Percentiles rank a stretch among this genome's conserved stretches.
Evolutionary conservation across 2,797 vertebrate genomes (phyloP).

Genomic region (Lacerta agilis): DNA sequence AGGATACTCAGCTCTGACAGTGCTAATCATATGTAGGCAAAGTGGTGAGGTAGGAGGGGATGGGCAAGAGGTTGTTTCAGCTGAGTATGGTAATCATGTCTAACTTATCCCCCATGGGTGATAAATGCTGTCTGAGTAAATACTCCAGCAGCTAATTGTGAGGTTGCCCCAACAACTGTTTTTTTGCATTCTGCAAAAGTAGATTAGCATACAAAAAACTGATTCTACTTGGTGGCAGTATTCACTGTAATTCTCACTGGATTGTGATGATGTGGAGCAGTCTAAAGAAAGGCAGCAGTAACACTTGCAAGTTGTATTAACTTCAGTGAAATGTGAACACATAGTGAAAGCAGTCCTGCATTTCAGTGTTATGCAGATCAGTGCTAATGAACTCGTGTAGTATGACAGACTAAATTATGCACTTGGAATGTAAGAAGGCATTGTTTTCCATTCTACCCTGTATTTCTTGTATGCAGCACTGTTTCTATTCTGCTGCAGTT

Average conservation of each 20-base stretch:
- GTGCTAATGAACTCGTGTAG: background rate
- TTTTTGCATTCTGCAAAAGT: background rate
- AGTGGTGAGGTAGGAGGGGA: too few relatives aligned
- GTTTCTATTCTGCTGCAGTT: too few relatives aligned
- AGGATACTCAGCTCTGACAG: background rate
- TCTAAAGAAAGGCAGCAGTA: background rate
- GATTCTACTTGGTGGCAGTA: background rate
- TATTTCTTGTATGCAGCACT: too few relatives aligned
- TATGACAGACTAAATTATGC: background rate
- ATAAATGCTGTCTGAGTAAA: background rate
- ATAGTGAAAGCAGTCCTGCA: background rate
- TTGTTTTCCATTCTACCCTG: too few relatives aligned
- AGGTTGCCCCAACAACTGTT: background rate
- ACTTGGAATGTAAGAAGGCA: too few relatives aligned
- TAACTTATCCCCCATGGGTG: too few relatives aligned
- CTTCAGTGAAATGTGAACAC: background rate
- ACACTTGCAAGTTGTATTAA: background rate
- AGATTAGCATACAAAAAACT: background rate
- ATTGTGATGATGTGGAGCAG: background rate
- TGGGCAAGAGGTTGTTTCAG: background rate
- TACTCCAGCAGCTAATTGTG: background rate
- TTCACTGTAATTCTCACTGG: background rate
- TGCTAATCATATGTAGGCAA: background rate
- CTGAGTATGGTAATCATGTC: background rate
- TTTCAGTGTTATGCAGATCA: background rate